Base-by-base conservation (phyloP, 2,797 vertebrate species). In the Loris lydekkerianus region DNA sequence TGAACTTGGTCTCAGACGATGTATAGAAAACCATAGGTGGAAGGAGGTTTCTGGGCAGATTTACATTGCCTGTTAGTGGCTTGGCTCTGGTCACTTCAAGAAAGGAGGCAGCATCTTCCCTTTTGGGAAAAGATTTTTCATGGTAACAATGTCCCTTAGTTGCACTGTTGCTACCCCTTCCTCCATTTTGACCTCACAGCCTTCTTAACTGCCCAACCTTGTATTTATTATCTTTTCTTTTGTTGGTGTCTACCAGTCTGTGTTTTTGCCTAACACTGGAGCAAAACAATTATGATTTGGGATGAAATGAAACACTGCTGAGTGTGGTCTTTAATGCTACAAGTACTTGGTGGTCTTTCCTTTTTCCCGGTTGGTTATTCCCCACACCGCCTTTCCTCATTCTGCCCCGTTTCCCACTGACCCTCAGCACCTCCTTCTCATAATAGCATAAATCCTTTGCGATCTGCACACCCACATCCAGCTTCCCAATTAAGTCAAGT, bases 381-480 rank as follows among this genome's bases (percentile, higher is more conserved):
- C 37, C 4, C 4, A 18, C 7, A 17, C 27, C 9, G 18, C 56
- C 11, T 14, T 31, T 15, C 14, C 10, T 9, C 3, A 10, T 0
- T 8, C 11, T 1, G 0, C 8, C 43, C 13, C 14, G 17, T 9
- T 23, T 58, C 46, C 1, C 4, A 21, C 34, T 17, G 11, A 4
- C 23, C 3, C 5, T 23, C 14, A 10, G 18, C 25, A 15, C 15
- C 11, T 8, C 11, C 7, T 29, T 40, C 21, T 85, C 2, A 0
- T 14, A 65, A 70, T 4, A 72, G 0, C 3, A 20, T 21, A 80
- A 46, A 61, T 43, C 15, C 31, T 65, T 76, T 58, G 29, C 17
- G 43, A 0, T 10, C 4, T 4, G 11, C 2, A 15, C 17, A 46
- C 46, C 53, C 2, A 0, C 10, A 10, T 53, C 40, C 5, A 17